Percentiles rank a stretch among this genome's conserved stretches.
Evolutionary conservation across 92 coral and sea anemone species (phyloP).

Genomic region (Zoanthus gigantus): DNA sequence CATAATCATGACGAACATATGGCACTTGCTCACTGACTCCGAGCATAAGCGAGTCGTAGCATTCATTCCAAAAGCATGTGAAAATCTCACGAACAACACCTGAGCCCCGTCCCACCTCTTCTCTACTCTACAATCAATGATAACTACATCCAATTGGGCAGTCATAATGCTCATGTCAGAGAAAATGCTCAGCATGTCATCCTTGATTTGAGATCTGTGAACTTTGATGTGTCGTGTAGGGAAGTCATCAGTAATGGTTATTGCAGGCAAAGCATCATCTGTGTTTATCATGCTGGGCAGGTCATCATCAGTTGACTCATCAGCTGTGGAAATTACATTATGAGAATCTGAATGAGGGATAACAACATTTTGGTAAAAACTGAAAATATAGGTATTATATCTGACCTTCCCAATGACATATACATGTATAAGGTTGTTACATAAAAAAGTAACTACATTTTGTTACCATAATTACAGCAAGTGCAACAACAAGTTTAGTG

Average conservation of each 20-base stretch:
- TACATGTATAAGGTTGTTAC: conserved; percentile 22
- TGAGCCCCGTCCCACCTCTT: conserved; percentile 55
- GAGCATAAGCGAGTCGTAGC: conserved; percentile 62
- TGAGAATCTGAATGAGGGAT: conserved; percentile 28
- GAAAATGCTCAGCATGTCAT: conserved; percentile 39
- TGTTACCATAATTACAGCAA: conserved; percentile 36
- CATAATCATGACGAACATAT: conserved; percentile 63
- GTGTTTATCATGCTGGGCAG: conserved; percentile 34
- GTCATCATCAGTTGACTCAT: conserved; percentile 34
- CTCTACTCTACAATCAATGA: conserved; percentile 56
- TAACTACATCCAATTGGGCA: conserved; percentile 32
- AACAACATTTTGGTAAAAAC: conserved; percentile 36
- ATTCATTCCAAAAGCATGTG: conserved; percentile 67
- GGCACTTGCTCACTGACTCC: conserved; percentile 67
- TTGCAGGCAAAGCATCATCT: conserved; percentile 33
- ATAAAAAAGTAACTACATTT: conserved; percentile 23
- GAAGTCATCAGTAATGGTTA: conserved; percentile 36
- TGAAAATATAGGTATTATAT: conserved; percentile 27
- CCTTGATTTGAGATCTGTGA: conserved; percentile 34
- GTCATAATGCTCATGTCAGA: conserved; percentile 31
- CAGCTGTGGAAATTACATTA: conserved; percentile 39
- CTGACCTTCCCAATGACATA: conserved; percentile 33
- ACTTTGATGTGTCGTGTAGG: conserved; percentile 38
- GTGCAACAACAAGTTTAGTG: conserved; percentile 25
- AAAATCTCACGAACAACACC: conserved; percentile 71